Percentiles rank a stretch among this genome's conserved stretches.
These are phyloP conservation scores for Cryptocheilus praepositus DNA, from an alignment of 2,888 invertebrate genomes.

Conservation along the genomic window DNA sequence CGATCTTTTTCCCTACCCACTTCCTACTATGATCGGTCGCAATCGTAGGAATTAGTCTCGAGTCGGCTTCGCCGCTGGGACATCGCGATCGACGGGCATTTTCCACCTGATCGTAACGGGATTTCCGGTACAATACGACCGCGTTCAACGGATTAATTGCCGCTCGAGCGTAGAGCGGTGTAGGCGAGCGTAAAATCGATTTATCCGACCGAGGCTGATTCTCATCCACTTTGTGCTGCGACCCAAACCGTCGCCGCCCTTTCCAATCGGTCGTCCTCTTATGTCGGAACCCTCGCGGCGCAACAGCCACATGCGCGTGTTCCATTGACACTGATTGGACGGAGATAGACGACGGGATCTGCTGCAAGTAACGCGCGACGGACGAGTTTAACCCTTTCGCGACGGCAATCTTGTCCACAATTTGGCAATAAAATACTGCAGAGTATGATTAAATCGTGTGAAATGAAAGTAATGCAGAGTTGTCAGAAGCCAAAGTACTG, in stretches of 20 bases:
- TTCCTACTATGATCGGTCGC: conserved; percentile 10
- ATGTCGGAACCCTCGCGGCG: too few relatives aligned
- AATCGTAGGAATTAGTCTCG: conserved; percentile 28
- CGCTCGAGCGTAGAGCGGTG: conserved; percentile 43
- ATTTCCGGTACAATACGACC: conserved; percentile 48
- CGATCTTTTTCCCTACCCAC: too few relatives aligned
- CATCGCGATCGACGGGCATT: conserved; percentile 45
- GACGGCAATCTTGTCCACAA: too few relatives aligned
- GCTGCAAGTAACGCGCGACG: too few relatives aligned
- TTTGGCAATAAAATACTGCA: too few relatives aligned
- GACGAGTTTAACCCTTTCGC: too few relatives aligned
- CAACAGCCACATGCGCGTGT: background rate
- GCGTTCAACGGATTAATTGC: conserved; percentile 58
- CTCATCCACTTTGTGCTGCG: conserved; percentile 16
- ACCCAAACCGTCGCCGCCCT: too few relatives aligned
- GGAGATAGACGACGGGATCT: too few relatives aligned
- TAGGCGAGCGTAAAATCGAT: conserved; percentile 55
- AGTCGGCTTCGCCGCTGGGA: conserved; percentile 41
- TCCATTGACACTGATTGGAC: background rate
- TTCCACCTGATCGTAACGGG: conserved; percentile 27
- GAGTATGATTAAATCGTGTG: too few relatives aligned
- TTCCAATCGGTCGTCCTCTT: too few relatives aligned
- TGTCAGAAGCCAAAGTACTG: too few relatives aligned
- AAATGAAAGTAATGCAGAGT: too few relatives aligned
- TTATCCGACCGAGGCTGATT: conserved; percentile 43